Conservation (phyloP, 2,888 invertebrate genomes). For the Drosophila meridiana region DNA sequence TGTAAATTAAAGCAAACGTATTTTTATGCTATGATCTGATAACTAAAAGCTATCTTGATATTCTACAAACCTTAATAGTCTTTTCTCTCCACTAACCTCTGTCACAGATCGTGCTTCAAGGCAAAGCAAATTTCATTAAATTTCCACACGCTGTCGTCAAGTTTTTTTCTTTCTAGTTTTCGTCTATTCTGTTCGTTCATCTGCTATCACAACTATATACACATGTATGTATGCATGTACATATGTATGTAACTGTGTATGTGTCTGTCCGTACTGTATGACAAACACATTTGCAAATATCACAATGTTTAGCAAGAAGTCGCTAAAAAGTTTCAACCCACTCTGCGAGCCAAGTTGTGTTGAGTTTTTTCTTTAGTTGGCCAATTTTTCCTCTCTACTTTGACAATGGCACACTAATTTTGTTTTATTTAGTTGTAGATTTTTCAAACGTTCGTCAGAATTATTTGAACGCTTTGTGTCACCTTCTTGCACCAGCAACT, state of each 20-base stretch:
- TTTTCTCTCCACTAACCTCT: background rate
- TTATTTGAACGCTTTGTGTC: slow-evolving; percentile 37
- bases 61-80: background rate
- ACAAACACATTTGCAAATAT: slow-evolving; percentile 54
- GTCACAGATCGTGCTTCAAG: slow-evolving; percentile 16
- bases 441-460: slow-evolving; percentile 42
- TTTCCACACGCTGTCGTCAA: slow-evolving; percentile 18
- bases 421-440: slow-evolving; percentile 23
- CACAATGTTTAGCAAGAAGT: slow-evolving; percentile 79
- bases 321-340: slow-evolving; percentile 71
- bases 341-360: slow-evolving; percentile 27
- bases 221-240: slow-evolving; percentile 8
- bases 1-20: background rate
- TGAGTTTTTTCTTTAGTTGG: slow-evolving; percentile 33
- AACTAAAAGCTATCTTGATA: background rate
- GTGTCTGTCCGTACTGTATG: slow-evolving; percentile 19
- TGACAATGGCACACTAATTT: slow-evolving; percentile 71
- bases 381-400: slow-evolving; percentile 42
- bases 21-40: background rate
- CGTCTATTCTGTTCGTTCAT: slow-evolving; percentile 25
- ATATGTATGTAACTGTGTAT: slow-evolving; percentile 16
- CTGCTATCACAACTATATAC: slow-evolving; percentile 14
- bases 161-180: slow-evolving; percentile 20
- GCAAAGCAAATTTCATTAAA: slow-evolving; percentile 27
- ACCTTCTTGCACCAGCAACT: slow-evolving; percentile 48